These are phyloP conservation scores for Diadema setosum DNA, from an alignment of 35 echinoderm and acorn worm species.

Conservation along the genomic window DNA sequence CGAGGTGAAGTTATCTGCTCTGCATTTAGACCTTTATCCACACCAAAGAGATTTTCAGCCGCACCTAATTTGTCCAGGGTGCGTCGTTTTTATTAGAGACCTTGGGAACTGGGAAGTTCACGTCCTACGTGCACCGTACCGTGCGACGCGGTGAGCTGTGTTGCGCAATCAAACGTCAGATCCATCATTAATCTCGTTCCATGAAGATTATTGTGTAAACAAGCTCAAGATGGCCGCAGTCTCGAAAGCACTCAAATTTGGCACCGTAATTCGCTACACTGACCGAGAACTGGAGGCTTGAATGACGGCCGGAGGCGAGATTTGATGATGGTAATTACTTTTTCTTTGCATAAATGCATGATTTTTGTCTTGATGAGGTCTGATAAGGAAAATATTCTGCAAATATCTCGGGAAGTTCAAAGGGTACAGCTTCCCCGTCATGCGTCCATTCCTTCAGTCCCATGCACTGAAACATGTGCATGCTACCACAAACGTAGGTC, in stretches of 20 bases:
- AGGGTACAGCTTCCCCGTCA: background rate
- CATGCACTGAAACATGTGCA: background rate
- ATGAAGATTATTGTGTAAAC: no score
- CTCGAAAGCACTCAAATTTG: background rate
- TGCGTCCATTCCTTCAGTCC: background rate
- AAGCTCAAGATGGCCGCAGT: background rate
- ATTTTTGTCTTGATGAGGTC: background rate
- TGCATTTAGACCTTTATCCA: no score
- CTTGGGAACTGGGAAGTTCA: no score
- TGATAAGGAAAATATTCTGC: background rate
- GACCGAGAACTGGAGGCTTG: constrained; percentile 5
- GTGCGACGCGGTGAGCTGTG: no score
- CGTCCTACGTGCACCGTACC: no score
- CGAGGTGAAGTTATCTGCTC: no score
- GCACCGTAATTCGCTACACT: background rate
- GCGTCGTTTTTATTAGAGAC: no score
- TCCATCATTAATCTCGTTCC: no score
- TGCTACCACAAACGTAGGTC: no score
- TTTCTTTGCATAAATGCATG: background rate
- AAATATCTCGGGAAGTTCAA: background rate
- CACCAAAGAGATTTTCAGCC: no score
- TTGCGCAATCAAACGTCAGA: no score
- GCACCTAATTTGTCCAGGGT: no score
- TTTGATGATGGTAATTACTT: background rate
- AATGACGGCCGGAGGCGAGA: background rate